Conservation (phyloP, 2,888 invertebrate genomes). For the Lamellibrachia columna region DNA sequence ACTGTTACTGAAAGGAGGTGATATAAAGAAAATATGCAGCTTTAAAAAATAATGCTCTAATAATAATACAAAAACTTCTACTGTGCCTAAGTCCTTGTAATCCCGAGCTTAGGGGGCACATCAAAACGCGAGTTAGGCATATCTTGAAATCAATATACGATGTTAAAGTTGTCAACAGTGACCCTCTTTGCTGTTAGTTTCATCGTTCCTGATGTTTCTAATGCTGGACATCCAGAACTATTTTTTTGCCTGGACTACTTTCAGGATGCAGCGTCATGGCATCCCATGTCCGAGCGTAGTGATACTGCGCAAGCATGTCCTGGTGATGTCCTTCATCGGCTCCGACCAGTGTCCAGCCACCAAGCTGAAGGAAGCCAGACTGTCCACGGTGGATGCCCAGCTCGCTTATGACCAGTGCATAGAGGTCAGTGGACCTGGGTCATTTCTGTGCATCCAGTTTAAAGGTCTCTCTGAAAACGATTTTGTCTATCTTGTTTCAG, state of each 20-base stretch:
- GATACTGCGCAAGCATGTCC: conserved; percentile 70
- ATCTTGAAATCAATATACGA: too few species aligned
- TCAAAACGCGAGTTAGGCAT: too few species aligned
- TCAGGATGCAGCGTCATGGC: conserved; percentile 67
- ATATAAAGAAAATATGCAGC: background rate
- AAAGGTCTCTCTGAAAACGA: too few species aligned
- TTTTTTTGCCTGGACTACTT: conserved; percentile 30
- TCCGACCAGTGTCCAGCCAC: conserved; percentile 69
- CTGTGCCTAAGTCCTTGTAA: too few species aligned
- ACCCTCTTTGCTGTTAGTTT: background rate
- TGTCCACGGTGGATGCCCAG: conserved; percentile 63
- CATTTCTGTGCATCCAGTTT: too few species aligned
- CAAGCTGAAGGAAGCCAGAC: conserved; percentile 68
- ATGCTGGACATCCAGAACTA: background rate
- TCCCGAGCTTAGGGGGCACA: too few species aligned
- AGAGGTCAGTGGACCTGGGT: conserved; percentile 49
- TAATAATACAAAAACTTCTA: too few species aligned
- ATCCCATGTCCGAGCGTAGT: conserved; percentile 70
- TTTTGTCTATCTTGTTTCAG: too few species aligned
- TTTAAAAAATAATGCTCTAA: too few species aligned
- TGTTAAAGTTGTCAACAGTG: background rate
- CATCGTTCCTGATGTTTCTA: conserved; percentile 13
- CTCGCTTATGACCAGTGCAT: conserved; percentile 69
- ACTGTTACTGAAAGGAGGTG: background rate
- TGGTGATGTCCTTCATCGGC: conserved; percentile 73